A percentile compares a stretch with the other conserved stretches of the same genome.
phyloP scores from a whole-genome alignment of 2,113 vertebrate species.

The Baryphthengus martii region DNA sequence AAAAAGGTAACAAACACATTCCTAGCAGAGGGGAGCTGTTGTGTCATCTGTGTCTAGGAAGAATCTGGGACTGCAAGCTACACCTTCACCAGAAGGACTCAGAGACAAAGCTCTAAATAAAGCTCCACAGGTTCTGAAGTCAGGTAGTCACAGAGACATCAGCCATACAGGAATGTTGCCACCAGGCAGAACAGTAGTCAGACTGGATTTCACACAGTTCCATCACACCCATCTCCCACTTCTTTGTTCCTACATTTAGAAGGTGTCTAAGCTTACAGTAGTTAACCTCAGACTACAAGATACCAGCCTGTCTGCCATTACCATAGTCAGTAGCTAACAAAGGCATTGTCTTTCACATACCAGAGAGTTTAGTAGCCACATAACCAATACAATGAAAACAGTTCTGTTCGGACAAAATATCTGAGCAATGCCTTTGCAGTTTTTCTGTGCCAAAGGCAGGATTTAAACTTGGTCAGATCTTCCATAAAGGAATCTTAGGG shows the following conservation, averaged over 20 bases:
- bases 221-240: not conserved
- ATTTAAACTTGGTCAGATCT: not conserved
- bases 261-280: not conserved
- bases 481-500: not conserved
- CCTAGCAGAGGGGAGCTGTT: not conserved
- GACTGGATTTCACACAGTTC: not conserved
- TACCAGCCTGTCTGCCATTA: not conserved
- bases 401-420: not conserved
- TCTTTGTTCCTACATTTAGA: not conserved
- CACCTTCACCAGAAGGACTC: not conserved
- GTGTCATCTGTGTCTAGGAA: not conserved
- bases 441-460: not conserved
- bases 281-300: not conserved
- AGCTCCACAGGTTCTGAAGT: not conserved
- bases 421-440: not conserved
- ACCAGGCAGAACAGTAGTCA: not conserved
- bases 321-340: not conserved
- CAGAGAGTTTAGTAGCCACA: not conserved
- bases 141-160: not conserved
- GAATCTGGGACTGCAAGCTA: not conserved
- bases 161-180: not conserved
- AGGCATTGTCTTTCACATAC: not conserved
- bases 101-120: not conserved
- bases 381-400: not conserved
- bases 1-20: not conserved